These are phyloP conservation scores for Phyllostomus discolor DNA, from an alignment of 2,113 vertebrate genomes.

Conservation along the genomic window DNA sequence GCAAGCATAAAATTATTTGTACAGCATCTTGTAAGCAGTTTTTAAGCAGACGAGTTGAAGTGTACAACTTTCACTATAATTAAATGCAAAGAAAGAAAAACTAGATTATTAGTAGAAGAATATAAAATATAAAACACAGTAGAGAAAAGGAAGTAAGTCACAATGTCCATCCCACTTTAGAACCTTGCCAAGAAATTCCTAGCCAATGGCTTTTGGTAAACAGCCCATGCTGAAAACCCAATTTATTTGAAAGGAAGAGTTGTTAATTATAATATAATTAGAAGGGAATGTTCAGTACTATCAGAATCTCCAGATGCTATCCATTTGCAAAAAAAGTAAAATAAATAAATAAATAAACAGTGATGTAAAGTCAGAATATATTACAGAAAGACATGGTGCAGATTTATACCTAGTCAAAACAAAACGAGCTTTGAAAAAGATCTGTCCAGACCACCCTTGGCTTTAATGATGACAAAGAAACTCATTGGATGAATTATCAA, in stretches of 20 bases:
- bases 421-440: background rate
- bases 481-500: background rate
- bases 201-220: background rate
- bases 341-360: background rate
- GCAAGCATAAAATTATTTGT: background rate
- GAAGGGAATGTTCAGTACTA: background rate
- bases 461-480: background rate
- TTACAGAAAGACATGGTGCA: background rate
- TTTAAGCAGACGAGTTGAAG: background rate
- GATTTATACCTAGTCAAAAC: background rate
- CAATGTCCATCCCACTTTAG: background rate
- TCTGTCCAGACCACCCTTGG: background rate
- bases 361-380: background rate
- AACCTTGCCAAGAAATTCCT: background rate
- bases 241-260: background rate
- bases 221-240: background rate
- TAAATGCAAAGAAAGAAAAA: background rate
- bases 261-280: slow-evolving; percentile 10
- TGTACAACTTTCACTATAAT: background rate
- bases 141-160: background rate
- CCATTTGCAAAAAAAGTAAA: background rate
- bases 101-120: background rate
- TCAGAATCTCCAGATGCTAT: slow-evolving; percentile 14
- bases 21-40: background rate
- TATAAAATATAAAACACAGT: background rate